Conservation (phyloP, 2,888 invertebrate species). For the Habrosyne pyritoides region DNA sequence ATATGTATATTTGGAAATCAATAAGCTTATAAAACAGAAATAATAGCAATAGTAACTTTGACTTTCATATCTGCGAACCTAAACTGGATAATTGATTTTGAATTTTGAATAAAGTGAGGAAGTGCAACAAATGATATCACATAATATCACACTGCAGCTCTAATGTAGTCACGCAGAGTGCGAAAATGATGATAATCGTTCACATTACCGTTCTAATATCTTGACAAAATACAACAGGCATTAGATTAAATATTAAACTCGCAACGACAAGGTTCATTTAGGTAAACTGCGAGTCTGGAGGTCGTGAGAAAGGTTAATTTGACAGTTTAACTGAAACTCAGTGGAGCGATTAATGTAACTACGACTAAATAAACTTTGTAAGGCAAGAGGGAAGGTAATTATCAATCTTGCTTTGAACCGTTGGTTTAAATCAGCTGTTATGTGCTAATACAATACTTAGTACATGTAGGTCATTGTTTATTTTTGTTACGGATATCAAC, state of each 20-base stretch:
- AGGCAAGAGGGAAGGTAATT: background rate
- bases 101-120: no score
- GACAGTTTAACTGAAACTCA: conserved; percentile 8
- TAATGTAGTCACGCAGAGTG: background rate
- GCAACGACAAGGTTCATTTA: conserved; percentile 1
- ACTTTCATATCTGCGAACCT: no score
- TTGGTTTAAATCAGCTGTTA: background rate
- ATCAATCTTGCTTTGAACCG: background rate
- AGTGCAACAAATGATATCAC: no score
- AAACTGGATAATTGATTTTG: no score
- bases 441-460: no score
- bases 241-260: background rate
- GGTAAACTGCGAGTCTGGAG: conserved; percentile 8
- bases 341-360: conserved; percentile 1
- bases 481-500: no score
- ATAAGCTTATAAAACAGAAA: no score
- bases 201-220: background rate
- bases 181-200: background rate
- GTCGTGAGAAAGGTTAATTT: conserved; percentile 16
- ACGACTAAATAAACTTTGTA: conserved; percentile 6
- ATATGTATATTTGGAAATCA: no score
- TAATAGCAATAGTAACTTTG: no score
- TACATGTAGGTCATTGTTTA: no score
- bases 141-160: background rate
- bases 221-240: background rate